A percentile compares a stretch with the other conserved stretches of the same genome.
Evolutionary conservation across 2,113 vertebrate species (phyloP).

Genomic region (Scopus umbretta): DNA sequence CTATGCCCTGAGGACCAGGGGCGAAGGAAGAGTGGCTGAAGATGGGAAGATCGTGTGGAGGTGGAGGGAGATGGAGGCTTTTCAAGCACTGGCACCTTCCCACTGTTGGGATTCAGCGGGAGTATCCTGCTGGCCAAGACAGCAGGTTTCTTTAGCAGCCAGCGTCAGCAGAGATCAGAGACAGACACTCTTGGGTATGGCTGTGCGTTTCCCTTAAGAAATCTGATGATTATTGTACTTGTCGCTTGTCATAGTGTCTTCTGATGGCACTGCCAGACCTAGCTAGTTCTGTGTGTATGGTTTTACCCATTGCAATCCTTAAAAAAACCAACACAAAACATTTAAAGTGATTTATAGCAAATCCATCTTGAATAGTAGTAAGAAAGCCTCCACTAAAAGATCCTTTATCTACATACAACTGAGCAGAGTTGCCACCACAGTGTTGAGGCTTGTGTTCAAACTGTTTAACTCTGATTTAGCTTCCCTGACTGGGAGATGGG

Average conservation of each 20-base stretch:
- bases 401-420: neutral
- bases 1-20: neutral
- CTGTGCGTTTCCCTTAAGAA: neutral
- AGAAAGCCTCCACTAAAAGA: neutral
- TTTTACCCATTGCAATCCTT: neutral
- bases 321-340: neutral
- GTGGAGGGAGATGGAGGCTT: neutral
- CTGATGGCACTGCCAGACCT: neutral
- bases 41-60: neutral
- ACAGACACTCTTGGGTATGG: accelerated
- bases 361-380: neutral
- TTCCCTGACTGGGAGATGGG: neutral
- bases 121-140: neutral
- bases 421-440: neutral
- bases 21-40: neutral
- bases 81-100: neutral
- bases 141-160: neutral
- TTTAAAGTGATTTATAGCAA: neutral
- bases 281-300: neutral
- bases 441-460: neutral
- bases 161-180: neutral
- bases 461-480: neutral
- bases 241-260: neutral
- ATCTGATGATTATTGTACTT: neutral
- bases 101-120: accelerated